Evolutionary conservation across 2,113 vertebrate genomes (phyloP), one percentile per base, ranked within the genome.

Genomic region (Papio anubis): DNA sequence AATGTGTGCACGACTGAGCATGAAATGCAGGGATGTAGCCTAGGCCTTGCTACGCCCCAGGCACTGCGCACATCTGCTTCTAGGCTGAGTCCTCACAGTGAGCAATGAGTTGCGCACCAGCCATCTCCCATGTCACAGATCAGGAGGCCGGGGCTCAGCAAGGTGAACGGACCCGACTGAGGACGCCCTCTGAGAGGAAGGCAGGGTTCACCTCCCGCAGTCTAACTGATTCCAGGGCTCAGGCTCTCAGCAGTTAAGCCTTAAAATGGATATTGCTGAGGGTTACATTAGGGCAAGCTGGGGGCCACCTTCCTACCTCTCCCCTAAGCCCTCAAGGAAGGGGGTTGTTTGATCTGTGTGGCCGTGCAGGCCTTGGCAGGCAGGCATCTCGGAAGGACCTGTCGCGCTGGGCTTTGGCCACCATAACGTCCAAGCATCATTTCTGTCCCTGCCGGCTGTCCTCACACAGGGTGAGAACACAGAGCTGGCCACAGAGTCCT

Each of bases 261-360:
- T 76, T 25, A 6, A 48, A 27, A 4, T 3, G 9, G 4, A 40
- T n/a, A 8, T 14, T 8, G 4, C 23, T 3, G 35, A 40, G 20
- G 55, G 10, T 4, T 16, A 23, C 9, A 0, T 6, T 0, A 0
- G n/a, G 6, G 8, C 1, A 38, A 40, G 52, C 70, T 0, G 0
- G 14, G 0, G 14, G 6, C 2, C 6, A 0, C 6, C 43, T 45
- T 14, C 8, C 73, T 17, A 64, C 72, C 45, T 43, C 30, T 43
- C 30, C 13, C 10, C 43, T 21, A 40, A 48, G 73, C 7, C 73
- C 73, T n/a, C 17, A 17, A 72, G 68, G 35, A 38, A 8, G 17
- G 68, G 8, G 3, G 17, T 38, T 16, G 66, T 68, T 35, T 35
- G 32, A 35, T 68, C 32, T 3, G 16, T 21, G 18, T 9, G 90